phyloP scores from a whole-genome alignment of 1,140 invertebrate genomes.

The Calliopsis andreniformis region DNA sequence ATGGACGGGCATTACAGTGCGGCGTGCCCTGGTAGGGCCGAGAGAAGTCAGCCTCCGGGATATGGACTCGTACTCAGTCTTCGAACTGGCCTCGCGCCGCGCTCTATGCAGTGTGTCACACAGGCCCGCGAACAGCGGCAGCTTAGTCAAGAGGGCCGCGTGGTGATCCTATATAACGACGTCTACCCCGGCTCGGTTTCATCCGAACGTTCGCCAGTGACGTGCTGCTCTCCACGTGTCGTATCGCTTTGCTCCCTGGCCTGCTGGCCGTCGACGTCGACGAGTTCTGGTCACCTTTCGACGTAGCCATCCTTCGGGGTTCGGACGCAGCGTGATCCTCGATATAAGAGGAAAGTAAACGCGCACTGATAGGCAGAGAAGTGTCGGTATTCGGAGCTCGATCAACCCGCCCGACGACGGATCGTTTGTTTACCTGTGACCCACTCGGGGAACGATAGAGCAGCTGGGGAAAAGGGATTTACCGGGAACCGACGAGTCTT shows the following conservation, averaged over 20 bases:
- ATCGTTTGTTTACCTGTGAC: too few species aligned
- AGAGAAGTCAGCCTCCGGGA: slow-evolving; percentile 71
- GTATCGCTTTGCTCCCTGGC: too few species aligned
- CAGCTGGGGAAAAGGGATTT: too few species aligned
- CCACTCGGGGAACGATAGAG: too few species aligned
- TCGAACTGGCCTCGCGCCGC: slow-evolving; percentile 63
- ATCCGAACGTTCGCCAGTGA: slow-evolving; percentile 10
- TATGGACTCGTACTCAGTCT: slow-evolving; percentile 72
- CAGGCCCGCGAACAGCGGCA: slow-evolving; percentile 32
- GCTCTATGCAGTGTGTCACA: slow-evolving; percentile 53
- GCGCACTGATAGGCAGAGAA: too few species aligned
- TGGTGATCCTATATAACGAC: slow-evolving; percentile 32
- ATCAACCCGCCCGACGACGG: too few species aligned
- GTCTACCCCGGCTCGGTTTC: not conserved
- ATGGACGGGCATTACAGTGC: slow-evolving; percentile 57
- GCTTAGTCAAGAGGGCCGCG: slow-evolving; percentile 40
- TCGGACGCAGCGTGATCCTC: too few species aligned
- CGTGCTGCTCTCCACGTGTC: not conserved
- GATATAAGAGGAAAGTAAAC: too few species aligned
- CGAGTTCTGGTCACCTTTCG: too few species aligned
- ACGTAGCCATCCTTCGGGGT: too few species aligned
- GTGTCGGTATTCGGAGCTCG: too few species aligned
- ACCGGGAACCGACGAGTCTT: not conserved
- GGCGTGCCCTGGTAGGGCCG: slow-evolving; percentile 71
- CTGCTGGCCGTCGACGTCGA: too few species aligned